phyloP scores from a whole-genome alignment of 2,888 invertebrate genomes.

The Minunthozetes semirufus region DNA sequence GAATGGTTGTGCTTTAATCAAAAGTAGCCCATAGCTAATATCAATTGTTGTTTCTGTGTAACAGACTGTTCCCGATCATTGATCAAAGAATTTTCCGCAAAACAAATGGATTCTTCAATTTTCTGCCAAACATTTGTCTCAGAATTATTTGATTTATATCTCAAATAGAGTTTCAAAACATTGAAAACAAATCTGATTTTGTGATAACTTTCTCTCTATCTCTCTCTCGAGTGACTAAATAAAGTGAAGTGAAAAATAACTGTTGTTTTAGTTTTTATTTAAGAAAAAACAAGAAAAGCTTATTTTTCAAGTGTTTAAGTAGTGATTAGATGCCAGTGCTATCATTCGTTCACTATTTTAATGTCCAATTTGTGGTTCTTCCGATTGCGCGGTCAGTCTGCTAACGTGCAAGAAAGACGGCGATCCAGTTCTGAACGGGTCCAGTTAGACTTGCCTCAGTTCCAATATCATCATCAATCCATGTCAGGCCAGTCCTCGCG shows the following conservation, averaged over 20 bases:
- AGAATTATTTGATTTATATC: no score
- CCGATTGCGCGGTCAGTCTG: slow-evolving; percentile 64
- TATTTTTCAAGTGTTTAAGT: not conserved
- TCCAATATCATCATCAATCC: slow-evolving; percentile 1
- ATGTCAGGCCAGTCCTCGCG: slow-evolving; percentile 16
- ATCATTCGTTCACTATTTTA: not conserved
- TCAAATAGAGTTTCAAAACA: no score
- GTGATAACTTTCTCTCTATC: no score
- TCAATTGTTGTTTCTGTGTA: not conserved
- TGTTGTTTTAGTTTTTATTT: no score
- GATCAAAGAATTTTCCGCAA: not conserved
- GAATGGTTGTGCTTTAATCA: slow-evolving; percentile 7
- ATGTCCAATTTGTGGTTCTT: slow-evolving; percentile 90
- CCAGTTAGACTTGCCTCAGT: not conserved
- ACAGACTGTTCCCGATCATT: not conserved
- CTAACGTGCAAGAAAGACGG: slow-evolving; percentile 18
- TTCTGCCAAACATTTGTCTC: no score
- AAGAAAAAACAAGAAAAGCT: no score
- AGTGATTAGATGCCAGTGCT: not conserved
- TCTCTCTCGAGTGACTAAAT: no score
- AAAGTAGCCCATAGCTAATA: not conserved
- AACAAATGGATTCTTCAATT: not conserved
- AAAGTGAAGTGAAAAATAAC: no score
- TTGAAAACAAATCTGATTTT: no score
- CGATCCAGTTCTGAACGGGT: slow-evolving; percentile 34